Evolutionary conservation across 2,888 invertebrate species (phyloP).

Genomic region (Pristionchus exspectatus): DNA sequence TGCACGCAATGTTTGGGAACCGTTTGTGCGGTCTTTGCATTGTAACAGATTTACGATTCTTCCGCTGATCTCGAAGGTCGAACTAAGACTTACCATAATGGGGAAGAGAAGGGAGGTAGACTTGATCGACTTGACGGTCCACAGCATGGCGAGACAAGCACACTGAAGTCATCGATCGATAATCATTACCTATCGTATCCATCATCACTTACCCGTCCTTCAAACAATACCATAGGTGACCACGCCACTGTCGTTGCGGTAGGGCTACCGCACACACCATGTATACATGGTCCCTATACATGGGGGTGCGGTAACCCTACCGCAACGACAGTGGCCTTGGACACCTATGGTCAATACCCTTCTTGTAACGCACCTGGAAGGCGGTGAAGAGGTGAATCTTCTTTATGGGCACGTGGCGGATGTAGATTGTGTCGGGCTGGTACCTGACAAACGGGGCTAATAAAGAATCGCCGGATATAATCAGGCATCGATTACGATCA

Average conservation of each 20-base stretch:
- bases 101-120: slow-evolving; percentile 95
- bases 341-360: not conserved
- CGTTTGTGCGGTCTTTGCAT: too few relatives aligned
- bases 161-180: slow-evolving; percentile 83
- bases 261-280: too few relatives aligned
- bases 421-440: slow-evolving; percentile 97
- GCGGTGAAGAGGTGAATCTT: slow-evolving; percentile 93
- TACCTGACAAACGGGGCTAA: slow-evolving; percentile 81
- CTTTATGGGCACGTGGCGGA: slow-evolving; percentile 94
- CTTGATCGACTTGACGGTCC: slow-evolving; percentile 94
- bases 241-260: too few relatives aligned
- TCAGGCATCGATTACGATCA: not conserved
- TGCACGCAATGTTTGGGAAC: too few relatives aligned
- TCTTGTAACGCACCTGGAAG: slow-evolving; percentile 84
- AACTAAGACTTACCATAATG: slow-evolving; percentile 85
- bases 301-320: too few relatives aligned
- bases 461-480: not conserved
- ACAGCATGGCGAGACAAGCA: slow-evolving; percentile 89
- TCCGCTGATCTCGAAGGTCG: too few relatives aligned
- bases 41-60: too few relatives aligned
- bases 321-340: too few relatives aligned
- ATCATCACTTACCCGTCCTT: not conserved
- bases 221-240: too few relatives aligned
- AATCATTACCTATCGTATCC: too few relatives aligned
- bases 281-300: too few relatives aligned